Base-by-base conservation (phyloP, 30 jellyfish, hydroid and myxozoan genomes). In the Aurelia aurita region DNA sequence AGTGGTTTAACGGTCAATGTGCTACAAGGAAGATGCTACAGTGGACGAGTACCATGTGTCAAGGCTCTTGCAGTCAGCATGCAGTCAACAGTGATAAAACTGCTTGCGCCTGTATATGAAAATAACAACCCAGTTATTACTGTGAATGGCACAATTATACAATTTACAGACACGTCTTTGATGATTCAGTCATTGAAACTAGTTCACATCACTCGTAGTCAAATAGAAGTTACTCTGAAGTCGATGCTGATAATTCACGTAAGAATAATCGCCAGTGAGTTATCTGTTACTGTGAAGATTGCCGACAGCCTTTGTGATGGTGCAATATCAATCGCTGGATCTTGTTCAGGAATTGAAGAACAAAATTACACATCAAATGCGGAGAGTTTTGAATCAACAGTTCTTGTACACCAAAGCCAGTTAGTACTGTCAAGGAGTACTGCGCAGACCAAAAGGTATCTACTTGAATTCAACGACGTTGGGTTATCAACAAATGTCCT, bases 401-500 rank as follows among this genome's bases (percentile, higher is more conserved):
- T 84, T 51, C 43, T 44, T 31, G 93, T 71, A 10, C 58, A 21
- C 35, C 58, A 14, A 20, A 60, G 53, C 19, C 23, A 72, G 5
- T 84, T 84, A 2, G 8, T 60, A 18, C 39, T 84, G 23, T 34
- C 76, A 27, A 58, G 57, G 21, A 35, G 51, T 39, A 34, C 43
- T 18, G 26, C 63, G 11, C 31, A 45, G n/a, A 58, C 72, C 46
- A 27, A 35, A 3, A 22, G 65, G 21, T 59, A 21, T 47, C 2
- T 14, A 15, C 74, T 84, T 16, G 82, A 44, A 16, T 84, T 84
- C 73, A 20, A 72, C 27, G 72, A 83, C 9, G 82, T 84, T 10
- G 93, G 93, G 22, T 28, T 84, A 35, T 84, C 93, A 60, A 84
- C 87, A 15, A 84, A 84, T 31, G 87, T 84, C 10, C 82, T 84